phyloP scores from a whole-genome alignment of 2,797 vertebrate species.

The Spinibarbus caldwelli region DNA sequence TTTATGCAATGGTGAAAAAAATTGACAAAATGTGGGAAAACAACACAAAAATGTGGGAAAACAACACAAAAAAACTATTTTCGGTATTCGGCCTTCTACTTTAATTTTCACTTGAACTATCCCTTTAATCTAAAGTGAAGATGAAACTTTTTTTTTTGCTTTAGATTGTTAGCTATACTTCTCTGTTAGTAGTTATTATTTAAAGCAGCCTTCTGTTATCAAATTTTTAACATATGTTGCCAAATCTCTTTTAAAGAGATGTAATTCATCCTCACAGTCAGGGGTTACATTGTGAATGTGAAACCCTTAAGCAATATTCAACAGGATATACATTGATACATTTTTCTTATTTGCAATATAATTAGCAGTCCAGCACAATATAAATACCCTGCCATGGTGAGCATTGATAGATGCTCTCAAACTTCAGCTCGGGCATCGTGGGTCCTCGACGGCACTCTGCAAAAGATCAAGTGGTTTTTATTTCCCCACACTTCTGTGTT shows the following conservation, averaged over 20 bases:
- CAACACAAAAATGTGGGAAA: no score
- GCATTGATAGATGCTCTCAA: constrained; percentile 6
- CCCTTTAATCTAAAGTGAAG: not conserved
- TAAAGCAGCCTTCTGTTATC: not conserved
- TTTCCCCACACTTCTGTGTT: constrained; percentile 39
- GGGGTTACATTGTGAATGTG: no score
- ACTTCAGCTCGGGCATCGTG: not conserved
- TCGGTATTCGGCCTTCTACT: no score
- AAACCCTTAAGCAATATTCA: no score
- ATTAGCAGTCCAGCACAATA: not conserved
- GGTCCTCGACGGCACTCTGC: not conserved
- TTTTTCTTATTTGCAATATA: not conserved
- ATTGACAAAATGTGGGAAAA: not conserved
- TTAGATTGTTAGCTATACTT: not conserved
- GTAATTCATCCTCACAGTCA: no score
- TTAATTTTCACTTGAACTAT: not conserved
- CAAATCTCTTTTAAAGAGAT: not conserved
- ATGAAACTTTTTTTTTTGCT: not conserved
- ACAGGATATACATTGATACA: no score
- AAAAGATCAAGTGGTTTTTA: constrained; percentile 40
- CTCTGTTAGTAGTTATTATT: not conserved
- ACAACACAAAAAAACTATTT: no score
- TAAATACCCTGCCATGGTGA: not conserved
- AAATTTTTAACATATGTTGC: not conserved
- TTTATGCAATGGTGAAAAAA: no score